phyloP scores from a whole-genome alignment of 2,888 invertebrate genomes.

The Volucella zonaria region DNA sequence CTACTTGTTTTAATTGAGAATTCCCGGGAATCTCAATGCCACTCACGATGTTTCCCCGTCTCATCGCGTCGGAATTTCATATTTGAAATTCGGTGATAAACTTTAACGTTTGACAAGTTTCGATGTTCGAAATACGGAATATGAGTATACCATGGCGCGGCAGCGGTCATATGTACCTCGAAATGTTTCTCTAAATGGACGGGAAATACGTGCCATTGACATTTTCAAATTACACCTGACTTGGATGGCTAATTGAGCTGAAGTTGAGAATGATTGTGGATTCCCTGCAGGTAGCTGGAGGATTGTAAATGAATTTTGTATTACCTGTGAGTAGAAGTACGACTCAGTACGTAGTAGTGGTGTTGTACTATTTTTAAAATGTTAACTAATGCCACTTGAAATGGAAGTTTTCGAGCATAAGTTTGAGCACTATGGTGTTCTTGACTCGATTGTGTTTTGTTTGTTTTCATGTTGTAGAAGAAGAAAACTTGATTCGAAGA shows the following conservation, averaged over 20 bases:
- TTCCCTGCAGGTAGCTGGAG: conserved; percentile 35
- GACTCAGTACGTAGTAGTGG: not conserved
- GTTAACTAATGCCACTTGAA: conserved; percentile 5
- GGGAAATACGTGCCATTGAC: conserved; percentile 68
- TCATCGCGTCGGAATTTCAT: conserved; percentile 38
- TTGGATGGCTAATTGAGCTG: conserved; percentile 41
- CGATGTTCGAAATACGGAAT: conserved; percentile 49
- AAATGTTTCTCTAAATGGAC: conserved; percentile 45
- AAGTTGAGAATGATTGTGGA: conserved; percentile 29
- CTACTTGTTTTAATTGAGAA: conserved; percentile 13
- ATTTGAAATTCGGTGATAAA: conserved; percentile 35
- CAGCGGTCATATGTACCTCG: conserved; percentile 21
- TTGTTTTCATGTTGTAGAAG: not conserved
- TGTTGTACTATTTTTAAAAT: conserved; percentile 13
- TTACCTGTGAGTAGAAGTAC: not conserved
- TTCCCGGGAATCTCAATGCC: conserved; percentile 33
- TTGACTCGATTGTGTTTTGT: not conserved
- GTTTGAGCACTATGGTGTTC: not conserved
- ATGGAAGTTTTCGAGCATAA: not conserved
- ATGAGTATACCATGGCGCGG: not conserved
- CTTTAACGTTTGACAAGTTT: conserved; percentile 8
- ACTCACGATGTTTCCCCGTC: conserved; percentile 8
- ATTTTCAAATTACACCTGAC: conserved; percentile 50
- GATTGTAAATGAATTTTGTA: conserved; percentile 38
- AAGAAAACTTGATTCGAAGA: no score